Percentiles rank a stretch among this genome's conserved stretches.
Evolutionary conservation across 2,797 vertebrate species (phyloP).

Genomic region (Sebastes iracundus): DNA sequence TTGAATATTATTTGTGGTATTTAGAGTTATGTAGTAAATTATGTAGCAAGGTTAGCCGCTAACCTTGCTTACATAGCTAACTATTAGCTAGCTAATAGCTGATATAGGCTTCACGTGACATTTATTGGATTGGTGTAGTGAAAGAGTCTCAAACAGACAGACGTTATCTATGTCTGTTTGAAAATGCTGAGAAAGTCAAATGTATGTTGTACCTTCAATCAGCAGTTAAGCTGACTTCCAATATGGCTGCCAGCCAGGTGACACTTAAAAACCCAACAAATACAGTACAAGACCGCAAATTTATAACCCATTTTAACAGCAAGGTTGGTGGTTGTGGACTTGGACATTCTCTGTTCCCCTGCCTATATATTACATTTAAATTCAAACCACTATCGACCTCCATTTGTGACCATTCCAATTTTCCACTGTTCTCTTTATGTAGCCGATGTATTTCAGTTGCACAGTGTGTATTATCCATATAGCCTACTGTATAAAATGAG

Average conservation of each 20-base stretch:
- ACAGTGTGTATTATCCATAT: slow-evolving; percentile 12
- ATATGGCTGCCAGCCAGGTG: not conserved
- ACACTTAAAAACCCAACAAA: not conserved
- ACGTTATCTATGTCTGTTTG: not conserved
- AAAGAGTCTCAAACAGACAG: not conserved
- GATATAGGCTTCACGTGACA: not conserved
- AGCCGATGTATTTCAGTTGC: not conserved
- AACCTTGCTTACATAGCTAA: too few relatives aligned
- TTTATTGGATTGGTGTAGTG: not conserved
- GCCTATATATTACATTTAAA: slow-evolving; percentile 1
- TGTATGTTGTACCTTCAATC: not conserved
- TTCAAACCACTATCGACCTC: slow-evolving; percentile 23
- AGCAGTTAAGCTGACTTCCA: not conserved
- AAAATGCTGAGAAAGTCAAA: not conserved
- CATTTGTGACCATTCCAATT: not conserved
- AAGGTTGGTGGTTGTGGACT: not conserved
- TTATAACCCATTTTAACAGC: not conserved
- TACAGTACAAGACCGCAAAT: not conserved
- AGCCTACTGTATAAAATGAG: slow-evolving; percentile 9
- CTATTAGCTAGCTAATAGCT: not conserved
- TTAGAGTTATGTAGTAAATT: not conserved
- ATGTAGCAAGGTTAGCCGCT: not conserved
- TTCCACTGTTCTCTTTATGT: not conserved
- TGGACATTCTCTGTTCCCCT: not conserved
- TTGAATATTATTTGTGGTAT: not conserved